phyloP scores from a whole-genome alignment of 2,888 invertebrate genomes.

The Torymus tubicola region DNA sequence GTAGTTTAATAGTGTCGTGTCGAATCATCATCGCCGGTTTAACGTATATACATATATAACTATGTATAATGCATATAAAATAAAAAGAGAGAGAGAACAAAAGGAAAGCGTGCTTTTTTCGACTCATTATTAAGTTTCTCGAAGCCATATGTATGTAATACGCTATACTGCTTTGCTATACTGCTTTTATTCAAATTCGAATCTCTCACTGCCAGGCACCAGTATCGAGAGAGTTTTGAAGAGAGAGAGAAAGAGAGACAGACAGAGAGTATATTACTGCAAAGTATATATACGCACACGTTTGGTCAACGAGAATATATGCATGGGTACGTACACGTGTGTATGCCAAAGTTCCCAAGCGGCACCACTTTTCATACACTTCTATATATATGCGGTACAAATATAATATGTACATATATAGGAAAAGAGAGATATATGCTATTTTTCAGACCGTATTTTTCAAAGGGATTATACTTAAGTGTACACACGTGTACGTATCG shows the following conservation, averaged over 20 bases:
- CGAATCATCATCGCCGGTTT: background rate
- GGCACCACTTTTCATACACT: conserved; percentile 42
- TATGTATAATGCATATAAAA: no score
- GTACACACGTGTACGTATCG: background rate
- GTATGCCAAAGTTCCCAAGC: no score
- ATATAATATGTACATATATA: no score
- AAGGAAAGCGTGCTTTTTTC: background rate
- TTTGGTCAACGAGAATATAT: background rate
- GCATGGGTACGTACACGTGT: background rate
- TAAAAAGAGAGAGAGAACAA: no score
- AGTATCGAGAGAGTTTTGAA: no score
- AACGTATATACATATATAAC: no score
- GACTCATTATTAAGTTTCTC: background rate
- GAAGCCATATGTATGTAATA: no score
- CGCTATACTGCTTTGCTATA: no score
- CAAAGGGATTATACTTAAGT: conserved; percentile 24
- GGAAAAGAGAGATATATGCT: conserved; percentile 27
- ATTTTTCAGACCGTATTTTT: conserved; percentile 57
- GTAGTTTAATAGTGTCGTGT: background rate
- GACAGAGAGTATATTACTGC: no score
- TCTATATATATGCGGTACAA: background rate
- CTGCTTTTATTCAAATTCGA: conserved; percentile 26
- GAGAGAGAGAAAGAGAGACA: no score
- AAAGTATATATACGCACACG: no score
- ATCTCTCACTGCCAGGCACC: conserved; percentile 44